A percentile compares a stretch with the other conserved stretches of the same genome.
phyloP scores from a whole-genome alignment of 1,140 invertebrate species.

The Asobara japonica region DNA sequence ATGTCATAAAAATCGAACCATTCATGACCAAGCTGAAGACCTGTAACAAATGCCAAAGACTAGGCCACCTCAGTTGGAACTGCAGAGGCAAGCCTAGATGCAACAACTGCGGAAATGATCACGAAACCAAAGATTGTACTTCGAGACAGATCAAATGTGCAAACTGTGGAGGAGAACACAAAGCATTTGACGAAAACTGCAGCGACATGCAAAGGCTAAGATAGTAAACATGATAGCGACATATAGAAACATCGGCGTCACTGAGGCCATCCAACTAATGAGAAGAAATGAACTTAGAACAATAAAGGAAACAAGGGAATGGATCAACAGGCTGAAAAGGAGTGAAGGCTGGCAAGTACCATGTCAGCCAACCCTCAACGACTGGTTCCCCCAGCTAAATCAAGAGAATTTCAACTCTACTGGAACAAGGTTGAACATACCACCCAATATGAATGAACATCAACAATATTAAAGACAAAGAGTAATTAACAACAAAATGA shows the following conservation, averaged over 20 bases:
- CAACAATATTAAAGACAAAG: too few species aligned
- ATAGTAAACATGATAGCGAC: background rate
- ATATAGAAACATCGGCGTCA: background rate
- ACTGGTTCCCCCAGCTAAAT: too few species aligned
- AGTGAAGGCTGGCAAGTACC: too few species aligned
- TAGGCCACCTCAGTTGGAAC: slow-evolving; percentile 12
- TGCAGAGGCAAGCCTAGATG: slow-evolving; percentile 26
- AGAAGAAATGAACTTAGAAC: background rate
- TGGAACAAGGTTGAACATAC: too few species aligned
- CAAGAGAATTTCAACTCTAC: too few species aligned
- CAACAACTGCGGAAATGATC: background rate
- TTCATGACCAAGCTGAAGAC: background rate
- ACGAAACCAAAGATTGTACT: background rate
- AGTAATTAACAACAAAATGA: too few species aligned
- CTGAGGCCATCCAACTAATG: background rate
- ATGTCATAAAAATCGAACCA: slow-evolving; percentile 6
- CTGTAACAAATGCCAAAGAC: slow-evolving; percentile 20
- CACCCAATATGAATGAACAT: too few species aligned
- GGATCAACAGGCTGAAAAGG: background rate
- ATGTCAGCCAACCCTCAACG: too few species aligned
- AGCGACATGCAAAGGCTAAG: background rate
- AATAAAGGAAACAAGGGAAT: background rate
- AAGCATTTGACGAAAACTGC: background rate
- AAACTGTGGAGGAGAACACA: slow-evolving; percentile 20
- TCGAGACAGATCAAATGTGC: background rate